Percentiles rank a stretch among this genome's conserved stretches.
Conservation (phyloP, 1,140 invertebrate species). For the Conopomorpha cramerella region DNA sequence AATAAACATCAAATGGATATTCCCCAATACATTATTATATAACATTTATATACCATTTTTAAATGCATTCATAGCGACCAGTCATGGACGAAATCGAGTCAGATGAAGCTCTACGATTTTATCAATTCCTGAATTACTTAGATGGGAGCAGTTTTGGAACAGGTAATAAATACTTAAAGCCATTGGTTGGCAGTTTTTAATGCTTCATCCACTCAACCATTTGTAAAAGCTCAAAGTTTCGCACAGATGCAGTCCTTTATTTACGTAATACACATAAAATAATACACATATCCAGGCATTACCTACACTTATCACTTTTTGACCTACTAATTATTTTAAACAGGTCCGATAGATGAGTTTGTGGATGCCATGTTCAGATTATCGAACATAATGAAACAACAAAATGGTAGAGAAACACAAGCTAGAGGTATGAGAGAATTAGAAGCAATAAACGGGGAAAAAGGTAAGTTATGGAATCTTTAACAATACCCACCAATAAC, state of each 20-base stretch:
- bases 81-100: constrained; percentile 56
- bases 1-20: too few relatives aligned
- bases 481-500: too few relatives aligned
- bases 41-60: constrained; percentile 1
- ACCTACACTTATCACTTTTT: too few relatives aligned
- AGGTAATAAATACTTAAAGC: constrained; percentile 21
- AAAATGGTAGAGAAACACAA: constrained; percentile 45
- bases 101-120: constrained; percentile 45
- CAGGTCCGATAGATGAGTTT: constrained; percentile 51
- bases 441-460: constrained; percentile 46
- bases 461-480: constrained; percentile 30
- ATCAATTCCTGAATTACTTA: constrained; percentile 50
- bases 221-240: too few relatives aligned
- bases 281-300: too few relatives aligned
- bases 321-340: too few relatives aligned
- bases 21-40: too few relatives aligned
- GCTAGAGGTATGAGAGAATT: constrained; percentile 43
- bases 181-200: too few relatives aligned
- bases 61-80: constrained; percentile 39
- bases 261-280: too few relatives aligned
- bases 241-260: too few relatives aligned
- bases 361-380: constrained; percentile 48
- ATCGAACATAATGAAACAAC: constrained; percentile 42
- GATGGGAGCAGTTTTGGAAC: constrained; percentile 49
- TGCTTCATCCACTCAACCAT: too few relatives aligned